Evolutionary conservation across 2,797 vertebrate species (phyloP), one percentile per base, ranked within the genome.

Genomic region (Chaunax sp.): DNA sequence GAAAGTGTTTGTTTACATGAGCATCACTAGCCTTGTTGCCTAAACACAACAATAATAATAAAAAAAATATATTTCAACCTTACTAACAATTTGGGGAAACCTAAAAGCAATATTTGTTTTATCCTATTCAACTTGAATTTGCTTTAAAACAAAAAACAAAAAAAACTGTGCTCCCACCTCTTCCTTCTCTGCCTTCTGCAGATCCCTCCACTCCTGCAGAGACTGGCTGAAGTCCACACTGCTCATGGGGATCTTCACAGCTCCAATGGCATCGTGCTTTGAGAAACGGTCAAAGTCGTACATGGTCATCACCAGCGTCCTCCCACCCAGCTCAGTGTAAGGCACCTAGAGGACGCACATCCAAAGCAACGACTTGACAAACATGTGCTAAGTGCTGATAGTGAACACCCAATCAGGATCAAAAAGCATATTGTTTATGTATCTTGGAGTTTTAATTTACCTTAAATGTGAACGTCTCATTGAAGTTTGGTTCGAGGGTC

Each of bases 241-340:
- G 88, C 97, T 99, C 97, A 99, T 99, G 0, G 94, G 96, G 53
- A 99, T 95, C 84, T 96, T 97, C 71, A 98, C 95, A 16, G 94
- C 97, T 28, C 98, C 98, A 16, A 99, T 99, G 69, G 97, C 95
- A 33, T 99, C 98, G 9, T 99, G 98, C 83, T 99, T 99, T 74
- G 98, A 99, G 92, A 99, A 99, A 35, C 98, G 97, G 88, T 99
- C 98, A 68, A 99, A 99, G 86, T 99, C 98, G 37, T 98, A 99
- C 33, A 99, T 96, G 0, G 96, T 97, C 97, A 99, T 95, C 87
- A 98, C 95, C 83, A 99, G 91, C 3, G 96, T 98, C 91, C 97
- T 98, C 51, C 98, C 98, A 7, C 98, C 97, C 68, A 99, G 83
- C 89, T 99, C 98, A 0, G 95, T 92, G 81, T 99, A 99, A 0